Evolutionary conservation across 2,888 invertebrate species (phyloP), one percentile per base, ranked within the genome.

Genomic region (Eupithecia insigniata): DNA sequence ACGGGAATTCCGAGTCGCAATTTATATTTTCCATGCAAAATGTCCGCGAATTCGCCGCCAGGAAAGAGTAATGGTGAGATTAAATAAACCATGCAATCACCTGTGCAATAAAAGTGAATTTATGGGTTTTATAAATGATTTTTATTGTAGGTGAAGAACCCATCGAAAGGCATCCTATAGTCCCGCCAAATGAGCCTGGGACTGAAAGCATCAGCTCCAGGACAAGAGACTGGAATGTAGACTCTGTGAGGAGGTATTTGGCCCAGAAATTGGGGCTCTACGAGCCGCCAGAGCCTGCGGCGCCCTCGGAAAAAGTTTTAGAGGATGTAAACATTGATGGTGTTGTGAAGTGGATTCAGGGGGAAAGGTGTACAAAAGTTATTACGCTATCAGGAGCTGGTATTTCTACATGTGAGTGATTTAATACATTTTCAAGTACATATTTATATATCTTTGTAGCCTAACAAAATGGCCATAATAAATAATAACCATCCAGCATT

Each of bases 311-410:
- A 69, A 90, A 91, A 83, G 95, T 97, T 66, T 92, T 98, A 68
- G 95, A 96, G 36, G 96, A 97, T 82, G 93, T 96, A 55, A 96
- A 95, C 69, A 91, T 98, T 76, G 96, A 97, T 80, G 98, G 97
- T 1, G 93, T 99, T 69, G 96, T 96, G 0, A 95, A 96, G 69
- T 97, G 97, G 90, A 98, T 99, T 78, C 96, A 96, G 80, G 95
- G 95, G 73, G 95, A 95, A 58, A 95, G 96, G 76, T 97, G 97
- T 85, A 96, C 96, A 87, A 98, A 98, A 82, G 96, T 99, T 71
- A 96, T 99, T 72, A 98, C 98, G 0, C 96, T 99, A 96, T 97
- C 98, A 74, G 99, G 99, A 75, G 99, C 99, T 80, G 99, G 99
- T 67, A 98, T 99, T 84, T 99, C 99, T 2, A 99, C 99, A 65